Conservation (phyloP, 2,797 vertebrate species). For the Hemitrygon akajei region DNA sequence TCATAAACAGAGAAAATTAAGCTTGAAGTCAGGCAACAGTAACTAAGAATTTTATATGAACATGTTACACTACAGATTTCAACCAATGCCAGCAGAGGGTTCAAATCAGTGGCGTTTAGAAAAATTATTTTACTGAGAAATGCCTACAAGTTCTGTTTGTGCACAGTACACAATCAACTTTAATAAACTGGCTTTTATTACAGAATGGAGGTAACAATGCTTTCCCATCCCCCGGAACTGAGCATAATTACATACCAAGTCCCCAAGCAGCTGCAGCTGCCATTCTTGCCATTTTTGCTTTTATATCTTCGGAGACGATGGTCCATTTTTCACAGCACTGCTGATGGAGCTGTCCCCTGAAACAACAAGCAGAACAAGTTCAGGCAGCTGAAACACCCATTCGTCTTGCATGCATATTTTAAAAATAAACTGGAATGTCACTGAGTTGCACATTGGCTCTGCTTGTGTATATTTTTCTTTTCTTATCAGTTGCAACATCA, state of each 20-base stretch:
- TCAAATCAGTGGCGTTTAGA: neutral
- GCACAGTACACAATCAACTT: neutral
- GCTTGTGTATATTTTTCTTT: neutral
- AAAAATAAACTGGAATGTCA: neutral
- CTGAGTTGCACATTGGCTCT: neutral
- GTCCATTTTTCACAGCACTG: conserved; percentile 98
- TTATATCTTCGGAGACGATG: conserved; percentile 87
- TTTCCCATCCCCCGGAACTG: neutral
- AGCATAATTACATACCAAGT: conserved; percentile 63
- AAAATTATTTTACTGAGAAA: neutral
- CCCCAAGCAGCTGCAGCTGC: conserved; percentile 97
- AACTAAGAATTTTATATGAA: neutral
- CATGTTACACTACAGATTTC: neutral
- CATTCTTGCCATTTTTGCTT: conserved; percentile 98
- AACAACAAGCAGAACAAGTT: conserved; percentile 34
- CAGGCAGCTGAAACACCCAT: conserved; percentile 12
- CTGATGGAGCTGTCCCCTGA: conserved; percentile 94
- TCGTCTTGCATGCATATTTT: neutral
- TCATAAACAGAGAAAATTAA: neutral
- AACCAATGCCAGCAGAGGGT: neutral
- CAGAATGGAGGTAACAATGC: neutral
- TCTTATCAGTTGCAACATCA: neutral
- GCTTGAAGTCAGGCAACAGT: neutral
- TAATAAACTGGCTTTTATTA: neutral
- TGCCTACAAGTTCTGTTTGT: neutral